Conservation (phyloP, 2,888 invertebrate species). For the Napeogenes inachia region DNA sequence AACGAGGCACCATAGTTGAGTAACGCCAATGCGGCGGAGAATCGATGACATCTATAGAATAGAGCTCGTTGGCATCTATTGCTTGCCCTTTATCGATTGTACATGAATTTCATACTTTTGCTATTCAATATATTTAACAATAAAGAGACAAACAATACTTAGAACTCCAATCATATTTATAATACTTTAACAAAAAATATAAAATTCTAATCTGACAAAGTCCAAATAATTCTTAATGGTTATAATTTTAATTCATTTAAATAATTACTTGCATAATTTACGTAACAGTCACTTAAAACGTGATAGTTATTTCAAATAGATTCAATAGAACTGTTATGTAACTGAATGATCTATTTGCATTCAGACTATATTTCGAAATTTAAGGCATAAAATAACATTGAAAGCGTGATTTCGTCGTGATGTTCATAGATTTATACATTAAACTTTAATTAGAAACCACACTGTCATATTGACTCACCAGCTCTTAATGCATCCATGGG, state of each 20-base stretch:
- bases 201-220: no score
- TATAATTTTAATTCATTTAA: no score
- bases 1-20: slow-evolving; percentile 7
- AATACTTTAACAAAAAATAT: neutral
- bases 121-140: neutral
- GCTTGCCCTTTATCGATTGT: slow-evolving; percentile 8
- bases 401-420: no score
- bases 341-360: no score
- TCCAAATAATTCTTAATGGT: no score
- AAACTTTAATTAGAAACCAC: no score
- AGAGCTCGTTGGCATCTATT: slow-evolving; percentile 24
- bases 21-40: slow-evolving; percentile 21
- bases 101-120: slow-evolving; percentile 4
- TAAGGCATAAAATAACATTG: neutral
- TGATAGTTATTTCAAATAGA: no score
- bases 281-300: no score
- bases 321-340: no score
- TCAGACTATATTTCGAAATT: neutral
- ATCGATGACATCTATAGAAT: slow-evolving; percentile 48
- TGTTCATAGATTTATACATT: no score
- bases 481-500: slow-evolving; percentile 93
- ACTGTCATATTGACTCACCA: slow-evolving; percentile 75
- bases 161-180: neutral
- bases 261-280: no score
- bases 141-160: neutral